phyloP scores from a whole-genome alignment of 2,797 vertebrate species.

The Cephalopachus bancanus region DNA sequence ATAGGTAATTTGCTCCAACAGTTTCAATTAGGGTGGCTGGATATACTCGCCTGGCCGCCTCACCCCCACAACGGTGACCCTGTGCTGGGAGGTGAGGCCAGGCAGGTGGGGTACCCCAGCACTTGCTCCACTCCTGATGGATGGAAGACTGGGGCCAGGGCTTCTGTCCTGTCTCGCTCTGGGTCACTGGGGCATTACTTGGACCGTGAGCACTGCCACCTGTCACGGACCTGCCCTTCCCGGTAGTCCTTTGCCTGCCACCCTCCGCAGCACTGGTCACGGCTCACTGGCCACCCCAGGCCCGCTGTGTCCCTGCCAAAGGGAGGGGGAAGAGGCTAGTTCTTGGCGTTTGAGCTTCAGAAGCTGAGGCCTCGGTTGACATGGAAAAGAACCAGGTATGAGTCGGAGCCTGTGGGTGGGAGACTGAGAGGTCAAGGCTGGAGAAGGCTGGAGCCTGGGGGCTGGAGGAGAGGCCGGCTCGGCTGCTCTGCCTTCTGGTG shows the following conservation, averaged over 20 bases:
- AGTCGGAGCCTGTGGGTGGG: not conserved
- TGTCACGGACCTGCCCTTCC: not conserved
- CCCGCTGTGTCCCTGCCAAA: not conserved
- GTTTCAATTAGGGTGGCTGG: not conserved
- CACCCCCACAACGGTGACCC: fast-evolving
- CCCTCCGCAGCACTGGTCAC: too few species aligned
- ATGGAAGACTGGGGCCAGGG: not conserved
- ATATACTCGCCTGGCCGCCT: fast-evolving
- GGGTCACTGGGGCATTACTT: not conserved
- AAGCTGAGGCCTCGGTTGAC: not conserved
- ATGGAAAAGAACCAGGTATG: not conserved
- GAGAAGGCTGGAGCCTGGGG: not conserved
- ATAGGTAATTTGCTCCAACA: conserved; percentile 89
- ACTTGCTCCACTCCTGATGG: not conserved
- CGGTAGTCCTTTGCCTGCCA: too few species aligned
- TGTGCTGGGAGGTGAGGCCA: not conserved
- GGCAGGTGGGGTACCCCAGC: too few species aligned
- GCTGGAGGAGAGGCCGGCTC: not conserved
- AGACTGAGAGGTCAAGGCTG: not conserved
- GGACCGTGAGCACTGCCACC: not conserved
- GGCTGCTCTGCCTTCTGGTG: too few species aligned
- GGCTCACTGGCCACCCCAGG: not conserved
- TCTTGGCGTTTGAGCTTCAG: not conserved
- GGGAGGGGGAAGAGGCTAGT: not conserved
- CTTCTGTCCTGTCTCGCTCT: not conserved